Base-by-base conservation (phyloP, 2,888 invertebrate genomes). In the Mactromeris polynyma region DNA sequence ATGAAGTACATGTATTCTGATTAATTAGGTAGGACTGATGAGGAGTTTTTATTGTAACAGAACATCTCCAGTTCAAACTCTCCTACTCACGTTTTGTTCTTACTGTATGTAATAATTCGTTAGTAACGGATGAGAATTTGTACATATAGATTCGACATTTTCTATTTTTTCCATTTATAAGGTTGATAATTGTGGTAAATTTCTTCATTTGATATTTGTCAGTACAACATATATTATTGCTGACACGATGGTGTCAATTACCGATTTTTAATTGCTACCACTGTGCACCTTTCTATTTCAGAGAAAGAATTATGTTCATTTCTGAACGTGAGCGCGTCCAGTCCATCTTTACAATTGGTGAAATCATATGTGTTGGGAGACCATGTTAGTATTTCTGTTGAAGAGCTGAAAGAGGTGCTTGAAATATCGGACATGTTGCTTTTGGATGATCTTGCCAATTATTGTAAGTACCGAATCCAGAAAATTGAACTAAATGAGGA, bases 361-460 rank as follows among this genome's bases (percentile, higher is more conserved):
- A 40, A 14, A 31, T 40, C 36, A 21, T 83, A 83, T 19, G 31
- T 83, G 46, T 4, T 19, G 4, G 73, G 83, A 19, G 40, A 69
- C 19, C 26, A 19, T 7, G 69, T 83, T 26, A 0, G 1, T 33
- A 26, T 73, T 19, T 19, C 42, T 17, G 17, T 26, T 19, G 73
- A 69, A 31, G 73, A 40, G 17, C 36, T 83, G n/a, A 38, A n/a
- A 40, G 46, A 33, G 2, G 36, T 83, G 0, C 73, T 83, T 21
- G 33, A 38, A 31, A 46, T 83, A 73, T 64, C 83, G 40, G 83
- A 83, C 73, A 83, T 73, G 83, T 26, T 83, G 31, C 36, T 69
- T 69, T 3, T 83, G 14, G 21, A 46, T 2, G 83, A 83, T 40
- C 26, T 83, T 19, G 31, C 6, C 1, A 69, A 73, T 31, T 83